These are phyloP conservation scores for Serripes groenlandicus DNA, from an alignment of 2,888 invertebrate genomes.

Conservation along the genomic window DNA sequence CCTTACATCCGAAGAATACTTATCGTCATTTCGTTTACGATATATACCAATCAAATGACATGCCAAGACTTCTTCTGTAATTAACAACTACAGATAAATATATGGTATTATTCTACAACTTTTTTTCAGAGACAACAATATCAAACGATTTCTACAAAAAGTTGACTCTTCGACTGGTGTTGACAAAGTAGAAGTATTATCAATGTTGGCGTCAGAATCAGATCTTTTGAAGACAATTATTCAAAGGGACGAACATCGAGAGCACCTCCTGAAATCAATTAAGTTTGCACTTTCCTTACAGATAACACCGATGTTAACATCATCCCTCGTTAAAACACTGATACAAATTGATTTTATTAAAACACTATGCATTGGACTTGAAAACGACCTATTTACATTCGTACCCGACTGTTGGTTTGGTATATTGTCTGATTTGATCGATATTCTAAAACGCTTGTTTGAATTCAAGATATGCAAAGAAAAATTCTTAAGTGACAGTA, in stretches of 20 bases:
- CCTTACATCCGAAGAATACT: too few relatives aligned
- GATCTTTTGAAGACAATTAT: background rate
- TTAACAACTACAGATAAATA: too few relatives aligned
- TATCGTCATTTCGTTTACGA: too few relatives aligned
- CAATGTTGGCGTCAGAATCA: background rate
- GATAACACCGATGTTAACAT: background rate
- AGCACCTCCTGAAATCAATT: too few relatives aligned
- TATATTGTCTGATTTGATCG: background rate
- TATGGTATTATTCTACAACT: too few relatives aligned
- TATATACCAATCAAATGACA: too few relatives aligned
- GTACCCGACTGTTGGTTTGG: background rate
- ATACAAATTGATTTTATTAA: background rate
- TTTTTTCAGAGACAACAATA: background rate
- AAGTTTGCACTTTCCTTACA: background rate
- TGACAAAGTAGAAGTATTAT: background rate
- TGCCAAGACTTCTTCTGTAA: too few relatives aligned
- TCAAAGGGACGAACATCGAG: too few relatives aligned
- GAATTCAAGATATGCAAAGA: background rate
- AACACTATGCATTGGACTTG: background rate
- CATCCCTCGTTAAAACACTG: background rate
- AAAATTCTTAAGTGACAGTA: background rate
- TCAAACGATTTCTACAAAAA: background rate
- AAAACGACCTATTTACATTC: background rate
- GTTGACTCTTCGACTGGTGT: background rate
- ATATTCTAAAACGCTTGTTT: background rate